These are phyloP conservation scores for Zelleria hepariella DNA, from an alignment of 2,888 invertebrate species.

Conservation along the genomic window DNA sequence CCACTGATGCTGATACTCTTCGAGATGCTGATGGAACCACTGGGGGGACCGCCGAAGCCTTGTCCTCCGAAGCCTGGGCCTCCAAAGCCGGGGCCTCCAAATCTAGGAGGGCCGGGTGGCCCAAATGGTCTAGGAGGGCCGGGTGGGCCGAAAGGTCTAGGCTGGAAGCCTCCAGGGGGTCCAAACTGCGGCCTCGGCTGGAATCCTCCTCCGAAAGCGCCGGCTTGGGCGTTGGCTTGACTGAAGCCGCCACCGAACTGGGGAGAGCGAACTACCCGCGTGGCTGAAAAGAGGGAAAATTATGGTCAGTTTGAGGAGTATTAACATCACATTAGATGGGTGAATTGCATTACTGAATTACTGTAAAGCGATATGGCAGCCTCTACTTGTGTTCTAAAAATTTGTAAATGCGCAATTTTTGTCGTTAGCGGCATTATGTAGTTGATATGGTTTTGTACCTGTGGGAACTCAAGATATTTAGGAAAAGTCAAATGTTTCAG, in stretches of 20 bases:
- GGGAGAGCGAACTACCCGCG: constrained; percentile 27
- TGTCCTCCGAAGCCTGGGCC: constrained; percentile 7
- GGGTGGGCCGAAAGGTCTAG: neutral
- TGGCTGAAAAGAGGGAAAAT: constrained; percentile 23
- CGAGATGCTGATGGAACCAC: constrained; percentile 27
- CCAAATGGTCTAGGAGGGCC: neutral
- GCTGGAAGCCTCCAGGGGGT: too few relatives aligned
- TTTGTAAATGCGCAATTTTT: too few relatives aligned
- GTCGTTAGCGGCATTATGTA: too few relatives aligned
- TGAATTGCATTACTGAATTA: too few relatives aligned
- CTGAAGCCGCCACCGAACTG: constrained; percentile 25
- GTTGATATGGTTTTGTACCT: too few relatives aligned
- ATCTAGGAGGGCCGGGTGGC: too few relatives aligned
- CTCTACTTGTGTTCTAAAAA: too few relatives aligned
- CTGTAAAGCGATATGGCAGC: too few relatives aligned
- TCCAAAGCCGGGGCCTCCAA: constrained; percentile 9
- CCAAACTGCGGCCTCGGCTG: neutral
- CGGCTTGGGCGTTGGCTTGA: constrained; percentile 26
- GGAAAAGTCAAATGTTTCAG: too few relatives aligned
- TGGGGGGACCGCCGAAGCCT: constrained; percentile 11
- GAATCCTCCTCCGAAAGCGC: constrained; percentile 19
- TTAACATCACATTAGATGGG: too few relatives aligned
- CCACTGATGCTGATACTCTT: constrained; percentile 32
- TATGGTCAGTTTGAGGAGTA: too few relatives aligned
- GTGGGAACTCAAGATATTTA: too few relatives aligned